phyloP scores from a whole-genome alignment of 2,888 invertebrate genomes.

The Meghimatium bilineatum region DNA sequence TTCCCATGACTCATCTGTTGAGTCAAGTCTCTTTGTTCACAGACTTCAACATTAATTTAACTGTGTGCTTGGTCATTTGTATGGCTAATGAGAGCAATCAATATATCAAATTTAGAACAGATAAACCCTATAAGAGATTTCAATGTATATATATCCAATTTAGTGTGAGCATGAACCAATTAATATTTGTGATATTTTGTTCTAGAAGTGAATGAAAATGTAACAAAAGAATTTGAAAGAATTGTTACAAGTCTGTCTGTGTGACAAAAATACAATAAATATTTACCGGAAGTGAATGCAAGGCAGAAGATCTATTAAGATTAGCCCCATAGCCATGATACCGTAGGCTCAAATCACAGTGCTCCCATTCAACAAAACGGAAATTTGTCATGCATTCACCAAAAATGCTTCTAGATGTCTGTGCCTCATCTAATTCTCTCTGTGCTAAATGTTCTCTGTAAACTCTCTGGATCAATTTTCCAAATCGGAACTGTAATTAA shows the following conservation, averaged over 20 bases:
- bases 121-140: no score
- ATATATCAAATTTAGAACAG: no score
- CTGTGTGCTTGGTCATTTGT: no score
- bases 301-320: slow-evolving; percentile 16
- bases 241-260: background rate
- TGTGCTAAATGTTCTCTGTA: slow-evolving; percentile 49
- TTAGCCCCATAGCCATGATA: slow-evolving; percentile 56
- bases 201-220: no score
- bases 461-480: slow-evolving; percentile 55
- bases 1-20: no score
- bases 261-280: background rate
- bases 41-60: no score
- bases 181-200: no score
- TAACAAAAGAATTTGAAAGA: background rate
- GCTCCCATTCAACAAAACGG: slow-evolving; percentile 60
- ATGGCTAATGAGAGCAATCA: no score
- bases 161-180: no score
- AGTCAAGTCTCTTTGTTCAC: no score
- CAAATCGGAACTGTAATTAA: slow-evolving; percentile 59
- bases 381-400: slow-evolving; percentile 35
- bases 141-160: no score
- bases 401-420: background rate
- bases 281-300: slow-evolving; percentile 28
- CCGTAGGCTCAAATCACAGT: slow-evolving; percentile 62
- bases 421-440: slow-evolving; percentile 42